phyloP scores from a whole-genome alignment of 2,888 invertebrate genomes.

The Philaethria dido region DNA sequence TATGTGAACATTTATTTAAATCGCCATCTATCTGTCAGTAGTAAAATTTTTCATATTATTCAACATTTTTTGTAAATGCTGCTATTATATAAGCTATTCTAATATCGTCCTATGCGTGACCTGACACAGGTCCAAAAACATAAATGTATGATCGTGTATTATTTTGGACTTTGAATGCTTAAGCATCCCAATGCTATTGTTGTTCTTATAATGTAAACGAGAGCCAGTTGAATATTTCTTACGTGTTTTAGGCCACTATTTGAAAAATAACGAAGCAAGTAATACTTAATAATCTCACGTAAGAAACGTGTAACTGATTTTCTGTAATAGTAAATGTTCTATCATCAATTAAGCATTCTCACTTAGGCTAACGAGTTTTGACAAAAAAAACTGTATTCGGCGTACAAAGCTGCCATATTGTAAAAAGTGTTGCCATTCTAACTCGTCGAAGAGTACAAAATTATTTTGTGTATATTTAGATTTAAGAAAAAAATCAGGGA shows the following conservation, averaged over 20 bases:
- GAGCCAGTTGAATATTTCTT: constrained; percentile 4
- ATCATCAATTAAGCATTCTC: constrained; percentile 34
- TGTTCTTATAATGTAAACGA: constrained; percentile 29
- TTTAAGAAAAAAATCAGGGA: constrained; percentile 83
- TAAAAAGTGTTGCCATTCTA: constrained; percentile 77
- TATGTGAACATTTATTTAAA: neutral
- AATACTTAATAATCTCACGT: constrained; percentile 17
- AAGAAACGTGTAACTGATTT: neutral
- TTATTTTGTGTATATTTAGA: constrained; percentile 83
- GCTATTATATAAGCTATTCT: constrained; percentile 26
- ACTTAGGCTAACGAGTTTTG: constrained; percentile 48
- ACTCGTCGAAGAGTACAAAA: constrained; percentile 83
- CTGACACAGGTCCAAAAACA: constrained; percentile 50
- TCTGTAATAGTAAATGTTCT: constrained; percentile 33
- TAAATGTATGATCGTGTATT: constrained; percentile 39
- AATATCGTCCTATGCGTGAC: constrained; percentile 48
- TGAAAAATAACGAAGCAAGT: neutral
- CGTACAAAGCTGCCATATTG: constrained; percentile 76
- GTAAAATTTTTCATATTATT: constrained; percentile 1
- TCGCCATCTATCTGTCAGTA: constrained; percentile 11
- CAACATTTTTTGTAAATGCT: constrained; percentile 17
- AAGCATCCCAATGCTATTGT: constrained; percentile 34
- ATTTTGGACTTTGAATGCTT: constrained; percentile 32
- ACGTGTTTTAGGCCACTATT: neutral
- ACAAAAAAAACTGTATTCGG: constrained; percentile 47